Conservation (phyloP, 2,888 invertebrate genomes). For the Drosophila pseudotalamancana region DNA sequence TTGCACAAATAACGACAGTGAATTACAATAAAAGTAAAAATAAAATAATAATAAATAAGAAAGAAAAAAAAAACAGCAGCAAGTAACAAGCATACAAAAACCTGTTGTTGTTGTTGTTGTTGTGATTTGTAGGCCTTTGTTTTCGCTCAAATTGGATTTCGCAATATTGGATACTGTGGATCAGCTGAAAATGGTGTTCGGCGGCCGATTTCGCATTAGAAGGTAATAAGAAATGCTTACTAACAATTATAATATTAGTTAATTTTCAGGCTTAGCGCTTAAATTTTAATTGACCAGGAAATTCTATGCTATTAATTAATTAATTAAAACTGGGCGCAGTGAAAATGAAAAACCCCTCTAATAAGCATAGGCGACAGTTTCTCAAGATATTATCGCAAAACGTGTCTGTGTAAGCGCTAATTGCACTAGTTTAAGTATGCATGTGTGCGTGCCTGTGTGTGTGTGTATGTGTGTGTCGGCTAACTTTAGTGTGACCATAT, state of each 20-base stretch:
- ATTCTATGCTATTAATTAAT: slow-evolving; percentile 40
- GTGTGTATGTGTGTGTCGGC: slow-evolving; percentile 54
- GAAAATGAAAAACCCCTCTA: slow-evolving; percentile 39
- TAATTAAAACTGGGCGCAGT: slow-evolving; percentile 49
- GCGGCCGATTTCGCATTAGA: slow-evolving; percentile 85
- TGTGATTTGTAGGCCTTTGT: slow-evolving; percentile 25
- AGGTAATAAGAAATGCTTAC: slow-evolving; percentile 72
- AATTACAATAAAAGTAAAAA: slow-evolving; percentile 43
- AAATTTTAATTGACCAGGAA: slow-evolving; percentile 48
- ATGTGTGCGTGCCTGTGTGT: slow-evolving; percentile 17
- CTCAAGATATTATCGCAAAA: slow-evolving; percentile 42
- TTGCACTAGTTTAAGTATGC: slow-evolving; percentile 44
- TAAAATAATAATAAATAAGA: slow-evolving; percentile 17
- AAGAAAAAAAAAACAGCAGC: slow-evolving; percentile 27
- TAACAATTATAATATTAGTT: neutral
- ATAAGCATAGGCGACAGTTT: slow-evolving; percentile 66
- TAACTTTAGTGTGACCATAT: slow-evolving; percentile 78
- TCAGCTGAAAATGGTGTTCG: slow-evolving; percentile 84
- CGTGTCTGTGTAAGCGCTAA: slow-evolving; percentile 43
- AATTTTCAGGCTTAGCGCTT: neutral
- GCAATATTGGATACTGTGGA: slow-evolving; percentile 79
- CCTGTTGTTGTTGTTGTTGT: slow-evolving; percentile 46
- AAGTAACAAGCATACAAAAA: slow-evolving; percentile 20
- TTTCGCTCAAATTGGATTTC: slow-evolving; percentile 76
- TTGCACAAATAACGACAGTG: slow-evolving; percentile 60